A percentile compares a stretch with the other conserved stretches of the same genome.
Conservation (phyloP, 1,140 invertebrate genomes). For the Phymastichus coffea region DNA sequence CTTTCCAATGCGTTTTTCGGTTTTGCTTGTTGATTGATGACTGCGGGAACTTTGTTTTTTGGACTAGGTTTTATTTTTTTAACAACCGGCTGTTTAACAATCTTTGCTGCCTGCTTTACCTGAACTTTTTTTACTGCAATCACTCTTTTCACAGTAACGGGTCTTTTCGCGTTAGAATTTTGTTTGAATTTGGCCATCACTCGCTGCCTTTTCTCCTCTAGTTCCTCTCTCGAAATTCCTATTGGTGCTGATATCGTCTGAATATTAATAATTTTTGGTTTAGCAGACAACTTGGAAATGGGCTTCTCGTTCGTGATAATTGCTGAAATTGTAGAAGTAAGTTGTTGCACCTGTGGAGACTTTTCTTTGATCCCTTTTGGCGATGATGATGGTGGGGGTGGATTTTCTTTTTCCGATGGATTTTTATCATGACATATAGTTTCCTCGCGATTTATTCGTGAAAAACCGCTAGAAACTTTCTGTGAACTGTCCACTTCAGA, state of each 20-base stretch:
- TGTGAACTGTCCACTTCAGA: neutral
- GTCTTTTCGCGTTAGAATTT: slow-evolving; percentile 4
- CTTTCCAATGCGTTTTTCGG: slow-evolving; percentile 8
- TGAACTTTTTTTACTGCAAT: neutral
- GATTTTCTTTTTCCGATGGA: slow-evolving; percentile 46
- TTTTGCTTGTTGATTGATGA: no score
- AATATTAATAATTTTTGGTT: slow-evolving; percentile 27
- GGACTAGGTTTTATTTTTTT: neutral
- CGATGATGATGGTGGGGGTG: no score
- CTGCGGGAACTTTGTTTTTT: neutral
- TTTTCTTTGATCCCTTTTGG: no score
- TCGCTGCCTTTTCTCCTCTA: slow-evolving; percentile 42
- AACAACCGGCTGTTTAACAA: neutral
- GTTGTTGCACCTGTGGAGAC: no score
- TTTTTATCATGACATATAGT: slow-evolving; percentile 7
- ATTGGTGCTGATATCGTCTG: slow-evolving; percentile 1
- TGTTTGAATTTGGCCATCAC: slow-evolving; percentile 41
- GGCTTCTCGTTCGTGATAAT: slow-evolving; percentile 20
- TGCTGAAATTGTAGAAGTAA: slow-evolving; percentile 44
- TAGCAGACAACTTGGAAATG: no score
- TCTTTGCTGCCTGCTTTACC: neutral
- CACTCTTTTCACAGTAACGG: neutral
- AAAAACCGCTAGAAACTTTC: neutral
- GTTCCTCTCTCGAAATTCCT: neutral
- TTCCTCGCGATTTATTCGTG: slow-evolving; percentile 14